Base-by-base conservation (phyloP, 2,888 invertebrate species). In the Netelia virgata region DNA sequence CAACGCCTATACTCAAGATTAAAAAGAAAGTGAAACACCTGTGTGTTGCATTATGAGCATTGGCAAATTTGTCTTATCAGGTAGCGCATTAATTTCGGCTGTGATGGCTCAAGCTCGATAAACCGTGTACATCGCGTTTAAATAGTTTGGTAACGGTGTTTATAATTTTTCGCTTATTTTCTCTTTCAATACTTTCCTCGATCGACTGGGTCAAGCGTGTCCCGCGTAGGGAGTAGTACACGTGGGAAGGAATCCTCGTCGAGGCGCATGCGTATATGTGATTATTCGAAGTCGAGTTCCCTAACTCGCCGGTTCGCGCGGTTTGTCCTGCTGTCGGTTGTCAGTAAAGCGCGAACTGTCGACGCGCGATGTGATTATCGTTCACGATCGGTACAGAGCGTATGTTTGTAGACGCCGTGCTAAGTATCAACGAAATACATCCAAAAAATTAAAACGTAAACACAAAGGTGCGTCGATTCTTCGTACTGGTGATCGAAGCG, bases 271-370 rank as follows among this genome's bases (percentile, higher is more conserved):
- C 78, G 78, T 63, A 6, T 14, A n/a, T 23, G 61, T 53, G 36
- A 43, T 41, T 61, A 47, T 63, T 53, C 36, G 63, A 53, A 41
- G 41, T 10, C 57, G 76, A 73, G 63, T 53, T n/a, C 50, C 41
- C n/a, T 43, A 41, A 41, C 28, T 23, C 57, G 69, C 69, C 69
- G 43, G 59, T 20, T 59, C 41, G 36, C 53, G 36, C 36, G 20
- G 28, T 50, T 50, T 78, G 61, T 77, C 69, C 43, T 61, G 61
- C 41, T 53, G 16, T 9, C 16, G 57, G 41, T 20, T 61, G 78
- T 63, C 78, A 78, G 78, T 78, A 41, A 75, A 75, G 63, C 57
- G 83, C 69, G 70, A 75, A 83, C 83, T 64, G 53, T 75, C 43
- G 74, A 66, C 78, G 83, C 74, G 59, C 63, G 50, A 16, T 50